Base-by-base conservation (phyloP, 2,113 vertebrate genomes). In the Dinomys branickii region DNA sequence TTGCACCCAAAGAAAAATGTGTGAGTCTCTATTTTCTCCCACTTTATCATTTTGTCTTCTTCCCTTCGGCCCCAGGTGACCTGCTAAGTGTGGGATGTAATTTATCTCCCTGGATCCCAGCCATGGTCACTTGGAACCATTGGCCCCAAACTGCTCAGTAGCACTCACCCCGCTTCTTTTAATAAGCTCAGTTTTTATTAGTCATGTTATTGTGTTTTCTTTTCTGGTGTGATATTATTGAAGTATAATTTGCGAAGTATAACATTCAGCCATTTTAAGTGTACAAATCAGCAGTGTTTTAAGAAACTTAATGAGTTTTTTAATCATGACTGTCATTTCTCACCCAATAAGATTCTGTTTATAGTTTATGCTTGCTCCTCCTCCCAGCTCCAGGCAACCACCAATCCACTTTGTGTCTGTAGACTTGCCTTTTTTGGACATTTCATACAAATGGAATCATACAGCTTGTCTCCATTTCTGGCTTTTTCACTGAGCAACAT, bases 61-160 rank as follows among this genome's bases (percentile, higher is more conserved):
- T 61, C 50, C 80, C 50, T 87, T 67, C 11, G 30, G 81, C 88
- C 80, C 30, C 81, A 22, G 20, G 44, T 87, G 93, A 75, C 88
- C 59, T 9, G 7, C 41, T 67, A 35, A 44, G 20, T 77, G 0
- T 73, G 7, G 38, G 4, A 3, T 58, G 30, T 94, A n/a, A 94
- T 97, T 96, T 94, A 89, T 30, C 77, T 59, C 28, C 20, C 73
- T 78, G 85, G 84, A 58, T 77, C 58, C 28, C 65, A 50, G 89
- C 35, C 88, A 30, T 67, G 69, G 75, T 94, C 44, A 77, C 85
- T 30, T 88, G 88, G 73, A 92, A 61, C 28, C 38, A 26, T 3
- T 67, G 10, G 47, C 26, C 88, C 56, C 30, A 22, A 58, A 78
- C 61, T 78, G 3, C 73, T 84, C 20, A 54, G 44, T 26, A 58